These are phyloP conservation scores for Sebastes wilsoni DNA, from an alignment of 2,797 vertebrate genomes.

Conservation along the genomic window DNA sequence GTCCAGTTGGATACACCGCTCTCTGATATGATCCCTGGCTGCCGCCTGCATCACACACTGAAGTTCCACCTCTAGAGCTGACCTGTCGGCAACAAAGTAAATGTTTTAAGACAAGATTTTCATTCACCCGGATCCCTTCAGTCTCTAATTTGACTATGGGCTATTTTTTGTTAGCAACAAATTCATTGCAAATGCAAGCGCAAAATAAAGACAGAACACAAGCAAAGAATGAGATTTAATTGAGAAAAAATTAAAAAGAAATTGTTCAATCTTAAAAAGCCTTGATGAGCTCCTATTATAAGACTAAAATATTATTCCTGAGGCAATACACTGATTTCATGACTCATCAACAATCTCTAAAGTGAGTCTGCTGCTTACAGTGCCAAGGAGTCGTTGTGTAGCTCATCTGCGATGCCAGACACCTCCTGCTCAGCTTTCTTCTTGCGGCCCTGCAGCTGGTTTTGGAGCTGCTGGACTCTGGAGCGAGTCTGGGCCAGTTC, in stretches of 20 bases:
- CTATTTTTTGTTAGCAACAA: neutral
- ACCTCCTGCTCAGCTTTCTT: slow-evolving; percentile 66
- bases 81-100: slow-evolving; percentile 59
- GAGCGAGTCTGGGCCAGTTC: slow-evolving; percentile 71
- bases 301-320: neutral
- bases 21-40: slow-evolving; percentile 73
- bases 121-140: neutral
- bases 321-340: neutral
- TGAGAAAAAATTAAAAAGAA: neutral
- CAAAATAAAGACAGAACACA: neutral
- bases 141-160: neutral
- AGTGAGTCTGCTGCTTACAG: slow-evolving; percentile 51
- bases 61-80: slow-evolving; percentile 80
- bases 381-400: slow-evolving; percentile 50
- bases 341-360: neutral
- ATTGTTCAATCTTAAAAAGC: neutral
- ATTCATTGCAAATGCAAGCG: neutral
- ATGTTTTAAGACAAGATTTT: neutral
- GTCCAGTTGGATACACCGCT: slow-evolving; percentile 72
- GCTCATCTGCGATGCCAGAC: slow-evolving; percentile 46
- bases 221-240: neutral
- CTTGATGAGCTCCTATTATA: neutral
- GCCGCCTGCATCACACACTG: slow-evolving; percentile 75
- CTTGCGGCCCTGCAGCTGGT: slow-evolving; percentile 59
- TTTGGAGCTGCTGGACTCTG: slow-evolving; percentile 61